Base-by-base conservation (phyloP, 2,888 invertebrate genomes). In the Epinotia ramella region DNA sequence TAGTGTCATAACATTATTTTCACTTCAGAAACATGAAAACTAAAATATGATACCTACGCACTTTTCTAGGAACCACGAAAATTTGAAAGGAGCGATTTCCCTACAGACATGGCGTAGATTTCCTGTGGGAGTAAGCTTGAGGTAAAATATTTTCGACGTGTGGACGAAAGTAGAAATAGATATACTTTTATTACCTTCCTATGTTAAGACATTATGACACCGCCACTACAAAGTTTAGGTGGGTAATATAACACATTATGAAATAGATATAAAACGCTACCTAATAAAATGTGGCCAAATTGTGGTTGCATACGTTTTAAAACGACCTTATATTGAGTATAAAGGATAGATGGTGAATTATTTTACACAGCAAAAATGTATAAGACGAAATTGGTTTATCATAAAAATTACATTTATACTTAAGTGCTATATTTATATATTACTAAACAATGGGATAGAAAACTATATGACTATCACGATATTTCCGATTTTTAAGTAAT, bases 91-190 rank as follows among this genome's bases (percentile, higher is more conserved):
- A 59, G 12, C 59, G 49, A 73, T 66, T 73, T 73, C 73, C 66
- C 73, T 20, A n/a, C 59, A 33, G 73, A 16, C 18, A 12, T 28
- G 18, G 20, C 60, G 59, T 13, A 59, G 66, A 73, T 73, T 73
- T 66, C 73, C 73, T 49, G 18, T 12, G 73, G 66, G 73, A 65
- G 13, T 18, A 73, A 59, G n/a, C 16, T 18, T 49, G 66, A 73
- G 65, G 65, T 73, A 73, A 49, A 59, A 59, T 59, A 66, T 59
- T 66, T 73, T n/a, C 33, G 24, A 57, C 49, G 33, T 73, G 49
- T 12, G 18, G 9, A n/a, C n/a, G 63, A 57, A 28, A 44, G 59
- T 46, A 57, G 18, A 72, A 59, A 57, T 57, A 24, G 20, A 56
- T 20, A 46, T 49, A 49, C 65, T 53, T 49, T 49, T 65, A 49